Conservation (phyloP, 2,113 vertebrate genomes). For the Probosciger aterrimus region DNA sequence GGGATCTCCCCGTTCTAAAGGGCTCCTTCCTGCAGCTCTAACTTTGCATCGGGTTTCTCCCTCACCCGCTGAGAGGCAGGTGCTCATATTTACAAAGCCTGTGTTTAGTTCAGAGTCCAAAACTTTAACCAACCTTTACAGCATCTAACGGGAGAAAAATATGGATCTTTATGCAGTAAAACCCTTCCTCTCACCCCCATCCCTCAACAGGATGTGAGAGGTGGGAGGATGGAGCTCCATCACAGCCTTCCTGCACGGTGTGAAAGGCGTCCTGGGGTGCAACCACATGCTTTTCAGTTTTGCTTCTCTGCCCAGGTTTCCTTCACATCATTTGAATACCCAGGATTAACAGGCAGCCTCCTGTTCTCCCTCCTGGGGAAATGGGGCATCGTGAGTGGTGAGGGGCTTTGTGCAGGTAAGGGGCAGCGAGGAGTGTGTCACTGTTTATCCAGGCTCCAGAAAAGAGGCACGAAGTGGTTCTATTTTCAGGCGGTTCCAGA, state of each 20-base stretch:
- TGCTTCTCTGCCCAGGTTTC: background rate
- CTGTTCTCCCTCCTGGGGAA: background rate
- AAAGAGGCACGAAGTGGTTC: background rate
- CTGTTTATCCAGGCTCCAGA: background rate
- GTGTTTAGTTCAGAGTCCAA: background rate
- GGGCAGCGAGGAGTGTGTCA: background rate
- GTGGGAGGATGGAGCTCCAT: background rate
- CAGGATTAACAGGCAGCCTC: background rate
- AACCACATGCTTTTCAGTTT: background rate
- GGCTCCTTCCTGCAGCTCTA: background rate
- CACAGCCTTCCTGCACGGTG: background rate
- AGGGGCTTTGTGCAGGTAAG: background rate
- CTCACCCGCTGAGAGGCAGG: background rate
- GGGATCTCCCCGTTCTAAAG: background rate
- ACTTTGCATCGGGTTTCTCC: background rate
- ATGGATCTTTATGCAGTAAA: background rate
- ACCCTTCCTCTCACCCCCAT: background rate
- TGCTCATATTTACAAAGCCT: background rate
- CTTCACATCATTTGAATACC: fast-evolving
- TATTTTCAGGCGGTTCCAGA: background rate
- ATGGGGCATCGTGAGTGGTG: background rate
- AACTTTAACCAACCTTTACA: background rate
- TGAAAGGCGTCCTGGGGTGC: background rate
- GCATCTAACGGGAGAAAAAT: background rate
- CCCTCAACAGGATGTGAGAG: background rate